phyloP scores from a whole-genome alignment of 2,797 vertebrate genomes.

The Megaceryle alcyon region DNA sequence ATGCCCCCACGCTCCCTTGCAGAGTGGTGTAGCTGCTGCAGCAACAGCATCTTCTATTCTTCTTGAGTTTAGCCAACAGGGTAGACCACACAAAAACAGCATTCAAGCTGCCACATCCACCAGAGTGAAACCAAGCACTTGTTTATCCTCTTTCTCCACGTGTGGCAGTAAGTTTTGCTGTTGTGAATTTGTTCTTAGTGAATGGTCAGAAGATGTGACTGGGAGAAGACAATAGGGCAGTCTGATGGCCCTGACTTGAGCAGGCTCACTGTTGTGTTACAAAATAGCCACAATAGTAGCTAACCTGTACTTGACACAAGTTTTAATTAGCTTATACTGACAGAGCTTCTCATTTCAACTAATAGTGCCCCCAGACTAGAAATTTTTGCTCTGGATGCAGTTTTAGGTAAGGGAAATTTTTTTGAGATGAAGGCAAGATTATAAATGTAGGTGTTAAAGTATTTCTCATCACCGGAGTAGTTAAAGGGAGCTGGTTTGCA shows the following conservation, averaged over 20 bases:
- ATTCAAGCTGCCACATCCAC: fast-evolving
- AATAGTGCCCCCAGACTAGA: neutral
- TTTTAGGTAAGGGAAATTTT: neutral
- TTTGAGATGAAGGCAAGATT: neutral
- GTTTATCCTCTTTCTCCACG: neutral
- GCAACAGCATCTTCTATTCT: neutral
- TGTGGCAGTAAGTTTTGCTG: neutral
- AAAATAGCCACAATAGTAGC: neutral
- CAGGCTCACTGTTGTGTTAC: neutral
- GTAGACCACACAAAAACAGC: neutral
- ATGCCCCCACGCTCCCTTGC: fast-evolving
- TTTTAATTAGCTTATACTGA: neutral
- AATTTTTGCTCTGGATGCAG: neutral
- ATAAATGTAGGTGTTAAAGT: neutral
- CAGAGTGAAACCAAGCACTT: too few species aligned
- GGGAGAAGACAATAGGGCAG: neutral
- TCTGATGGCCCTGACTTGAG: neutral
- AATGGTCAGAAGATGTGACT: neutral
- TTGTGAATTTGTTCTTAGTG: neutral
- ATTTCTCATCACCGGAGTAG: neutral
- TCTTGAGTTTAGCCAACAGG: neutral
- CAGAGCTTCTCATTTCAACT: neutral
- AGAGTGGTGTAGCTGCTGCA: neutral
- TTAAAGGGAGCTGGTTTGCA: neutral
- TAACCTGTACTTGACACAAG: neutral